Base-by-base conservation (phyloP, 2,888 invertebrate species). In the Lasioglossum morio region DNA sequence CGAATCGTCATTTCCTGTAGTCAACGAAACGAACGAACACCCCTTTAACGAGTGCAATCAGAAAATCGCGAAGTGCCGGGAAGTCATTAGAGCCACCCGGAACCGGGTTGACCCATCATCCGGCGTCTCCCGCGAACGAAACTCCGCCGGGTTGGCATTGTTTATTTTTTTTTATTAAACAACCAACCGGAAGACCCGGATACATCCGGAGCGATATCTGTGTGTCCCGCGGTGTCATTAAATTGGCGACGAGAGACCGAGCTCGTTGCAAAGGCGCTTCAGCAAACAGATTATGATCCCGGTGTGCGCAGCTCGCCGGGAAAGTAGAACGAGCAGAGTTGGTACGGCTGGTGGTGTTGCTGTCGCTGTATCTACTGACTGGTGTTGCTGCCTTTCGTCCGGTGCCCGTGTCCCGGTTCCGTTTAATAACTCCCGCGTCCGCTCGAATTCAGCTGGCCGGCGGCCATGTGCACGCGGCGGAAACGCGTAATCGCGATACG, bases 401-500 rank as follows among this genome's bases (percentile, higher is more conserved):
- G 60, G 60, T 27, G 16, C 27, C 27, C 27, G 60, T n/a, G n/a
- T 43, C 43, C 40, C 14, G 40, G 72, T 78, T 79, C 46, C 63
- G 46, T 63, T 77, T 73, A 85, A 80, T 80, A 85, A 85, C 70
- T n/a, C 60, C 12, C 40, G 60, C 66, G 48, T 48, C 12, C 72
- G 75, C 69, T 60, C 53, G 60, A 75, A 72, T 75, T 79, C 63
- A 34, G 53, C 53, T 72, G 84, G 70, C 70, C 60, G 27, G 40
- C 46, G 48, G 77, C 80, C 85, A 70, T 57, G 81, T 81, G 81
- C 72, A 37, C 73, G 34, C 73, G 27, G 37, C 75, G 57, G 72
- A 37, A 66, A 77, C 85, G 79, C 72, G 85, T 86, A 72, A 77
- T 74, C 87, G 88, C 57, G 79, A 81, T 82, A 81, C 80, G 87